Conservation (phyloP, 2,888 invertebrate genomes). For the Orchesellides sinensis region DNA sequence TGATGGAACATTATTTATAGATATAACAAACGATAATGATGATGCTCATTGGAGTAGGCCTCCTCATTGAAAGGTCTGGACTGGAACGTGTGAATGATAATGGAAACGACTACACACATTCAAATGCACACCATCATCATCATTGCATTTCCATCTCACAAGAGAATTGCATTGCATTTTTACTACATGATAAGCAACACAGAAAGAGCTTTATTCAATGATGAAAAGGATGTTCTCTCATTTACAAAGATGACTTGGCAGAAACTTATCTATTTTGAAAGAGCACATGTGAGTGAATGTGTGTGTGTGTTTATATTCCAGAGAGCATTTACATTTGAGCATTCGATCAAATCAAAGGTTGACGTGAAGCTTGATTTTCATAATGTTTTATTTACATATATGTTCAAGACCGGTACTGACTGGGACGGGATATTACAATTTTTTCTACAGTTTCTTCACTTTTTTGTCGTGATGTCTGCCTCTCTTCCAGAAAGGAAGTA, state of each 20-base stretch:
- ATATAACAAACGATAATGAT: not conserved
- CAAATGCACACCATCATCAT: not conserved
- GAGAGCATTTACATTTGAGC: too few species aligned
- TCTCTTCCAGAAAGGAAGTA: slow-evolving; percentile 39
- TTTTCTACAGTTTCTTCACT: not conserved
- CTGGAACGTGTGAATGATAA: not conserved
- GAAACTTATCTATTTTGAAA: slow-evolving; percentile 23
- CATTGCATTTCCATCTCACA: not conserved
- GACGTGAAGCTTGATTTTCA: slow-evolving; percentile 34
- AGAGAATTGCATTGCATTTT: too few species aligned
- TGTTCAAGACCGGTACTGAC: not conserved
- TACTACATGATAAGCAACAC: too few species aligned
- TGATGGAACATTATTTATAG: too few species aligned
- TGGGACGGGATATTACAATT: not conserved
- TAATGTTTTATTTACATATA: slow-evolving; percentile 54
- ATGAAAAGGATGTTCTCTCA: slow-evolving; percentile 39
- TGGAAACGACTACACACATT: not conserved
- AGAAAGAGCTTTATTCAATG: not conserved
- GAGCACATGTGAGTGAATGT: not conserved
- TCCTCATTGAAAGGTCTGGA: not conserved
- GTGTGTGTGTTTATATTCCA: not conserved
- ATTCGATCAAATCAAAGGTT: slow-evolving; percentile 29
- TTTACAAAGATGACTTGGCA: slow-evolving; percentile 53
- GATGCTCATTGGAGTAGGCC: not conserved
- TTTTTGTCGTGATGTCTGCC: slow-evolving; percentile 14